Evolutionary conservation across 2,797 vertebrate species (phyloP).

Genomic region (Bradypodion ventrale): DNA sequence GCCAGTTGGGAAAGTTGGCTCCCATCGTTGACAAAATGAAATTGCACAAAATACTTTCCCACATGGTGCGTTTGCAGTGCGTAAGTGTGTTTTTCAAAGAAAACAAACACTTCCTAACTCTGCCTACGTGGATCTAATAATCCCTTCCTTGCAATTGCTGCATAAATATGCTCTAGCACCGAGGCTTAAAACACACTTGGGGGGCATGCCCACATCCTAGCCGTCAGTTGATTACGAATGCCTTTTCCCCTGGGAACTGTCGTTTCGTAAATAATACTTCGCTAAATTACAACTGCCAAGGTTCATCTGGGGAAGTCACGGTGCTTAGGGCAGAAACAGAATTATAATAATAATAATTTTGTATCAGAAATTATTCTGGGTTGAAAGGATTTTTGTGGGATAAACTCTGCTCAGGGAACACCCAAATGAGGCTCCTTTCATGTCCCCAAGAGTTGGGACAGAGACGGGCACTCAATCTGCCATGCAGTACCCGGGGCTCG

Average conservation of each 20-base stretch:
- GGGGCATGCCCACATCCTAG: neutral
- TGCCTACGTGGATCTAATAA: neutral
- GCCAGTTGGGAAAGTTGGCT: constrained; percentile 45
- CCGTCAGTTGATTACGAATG: too few relatives aligned
- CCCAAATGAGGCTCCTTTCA: too few relatives aligned
- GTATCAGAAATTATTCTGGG: too few relatives aligned
- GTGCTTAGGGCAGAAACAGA: neutral
- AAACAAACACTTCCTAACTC: neutral
- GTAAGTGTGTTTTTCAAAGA: neutral
- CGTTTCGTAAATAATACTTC: too few relatives aligned
- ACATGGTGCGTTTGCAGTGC: rapidly evolving
- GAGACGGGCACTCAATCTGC: too few relatives aligned
- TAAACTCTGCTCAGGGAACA: too few relatives aligned
- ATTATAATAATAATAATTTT: too few relatives aligned
- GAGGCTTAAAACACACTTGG: neutral
- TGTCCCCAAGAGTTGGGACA: too few relatives aligned
- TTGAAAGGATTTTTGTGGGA: too few relatives aligned
- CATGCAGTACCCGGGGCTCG: too few relatives aligned
- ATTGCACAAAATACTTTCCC: constrained; percentile 36
- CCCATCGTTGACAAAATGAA: constrained; percentile 42
- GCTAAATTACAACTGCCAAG: neutral
- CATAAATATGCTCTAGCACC: neutral
- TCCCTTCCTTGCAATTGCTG: neutral
- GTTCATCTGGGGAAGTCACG: neutral
- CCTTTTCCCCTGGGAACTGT: neutral